phyloP scores from a whole-genome alignment of 2,888 invertebrate genomes.

The Ischnura elegans region DNA sequence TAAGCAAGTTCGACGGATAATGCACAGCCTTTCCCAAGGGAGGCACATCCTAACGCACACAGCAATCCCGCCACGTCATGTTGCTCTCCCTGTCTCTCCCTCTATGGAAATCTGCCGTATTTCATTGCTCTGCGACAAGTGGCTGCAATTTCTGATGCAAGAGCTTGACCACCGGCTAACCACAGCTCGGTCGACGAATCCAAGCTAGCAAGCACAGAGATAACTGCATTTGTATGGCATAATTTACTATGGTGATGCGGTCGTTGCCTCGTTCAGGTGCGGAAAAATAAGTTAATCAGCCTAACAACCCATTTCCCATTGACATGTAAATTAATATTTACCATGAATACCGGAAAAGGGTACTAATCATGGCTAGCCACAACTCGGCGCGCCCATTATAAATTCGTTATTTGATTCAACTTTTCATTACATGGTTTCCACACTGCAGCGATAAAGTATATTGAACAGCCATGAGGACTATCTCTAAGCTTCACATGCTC shows the following conservation, averaged over 20 bases:
- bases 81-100: not conserved
- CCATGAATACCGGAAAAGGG: too few species aligned
- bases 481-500: too few species aligned
- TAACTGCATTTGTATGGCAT: not conserved
- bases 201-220: not conserved
- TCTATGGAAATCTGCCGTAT: slow-evolving; percentile 18
- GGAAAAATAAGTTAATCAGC: not conserved
- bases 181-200: not conserved
- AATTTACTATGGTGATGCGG: not conserved
- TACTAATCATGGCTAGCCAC: too few species aligned
- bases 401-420: too few species aligned
- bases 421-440: too few species aligned
- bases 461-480: too few species aligned
- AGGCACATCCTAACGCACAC: not conserved
- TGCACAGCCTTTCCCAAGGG: not conserved
- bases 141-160: not conserved
- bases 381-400: too few species aligned
- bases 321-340: too few species aligned
- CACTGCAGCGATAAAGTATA: too few species aligned
- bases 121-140: slow-evolving; percentile 4
- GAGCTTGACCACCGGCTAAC: slow-evolving; percentile 15
- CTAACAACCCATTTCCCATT: not conserved
- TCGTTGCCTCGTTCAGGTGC: not conserved
- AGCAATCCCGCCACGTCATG: not conserved
- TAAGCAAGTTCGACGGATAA: too few species aligned